Evolutionary conservation across 2,113 vertebrate species (phyloP).

Genomic region (Oncorhynchus gorbuscha): DNA sequence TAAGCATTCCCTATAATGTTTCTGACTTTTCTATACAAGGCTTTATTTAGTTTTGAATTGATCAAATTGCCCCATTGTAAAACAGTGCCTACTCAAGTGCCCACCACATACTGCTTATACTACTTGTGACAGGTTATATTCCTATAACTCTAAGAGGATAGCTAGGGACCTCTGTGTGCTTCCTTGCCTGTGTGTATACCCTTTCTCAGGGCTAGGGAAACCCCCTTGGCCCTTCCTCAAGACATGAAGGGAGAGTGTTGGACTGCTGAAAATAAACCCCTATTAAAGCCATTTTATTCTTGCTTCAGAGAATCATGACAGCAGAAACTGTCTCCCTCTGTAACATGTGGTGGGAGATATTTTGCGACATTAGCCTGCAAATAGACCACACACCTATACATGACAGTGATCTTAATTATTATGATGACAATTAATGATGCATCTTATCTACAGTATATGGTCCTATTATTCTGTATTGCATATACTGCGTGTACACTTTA

Average conservation of each 20-base stretch:
- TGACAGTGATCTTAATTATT: neutral
- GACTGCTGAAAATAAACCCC: neutral
- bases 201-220: slow-evolving; percentile 1
- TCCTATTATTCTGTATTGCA: neutral
- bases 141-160: neutral
- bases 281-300: slow-evolving; percentile 45
- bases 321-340: slow-evolving; percentile 28
- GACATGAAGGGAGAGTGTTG: neutral
- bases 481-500: neutral
- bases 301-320: slow-evolving; percentile 43
- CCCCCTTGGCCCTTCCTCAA: neutral
- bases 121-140: neutral
- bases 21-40: neutral
- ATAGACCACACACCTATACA: neutral
- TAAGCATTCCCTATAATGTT: neutral
- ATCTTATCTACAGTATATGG: neutral
- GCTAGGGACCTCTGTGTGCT: neutral
- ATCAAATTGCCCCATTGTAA: neutral
- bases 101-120: neutral
- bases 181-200: neutral
- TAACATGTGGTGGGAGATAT: slow-evolving; percentile 34
- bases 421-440: neutral
- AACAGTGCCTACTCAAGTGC: neutral
- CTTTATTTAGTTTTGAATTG: no score
- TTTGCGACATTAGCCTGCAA: slow-evolving; percentile 14